A percentile compares a stretch with the other conserved stretches of the same genome.
Conservation (phyloP, 92 coral and sea anemone species). For the Bergia puertoricense region DNA sequence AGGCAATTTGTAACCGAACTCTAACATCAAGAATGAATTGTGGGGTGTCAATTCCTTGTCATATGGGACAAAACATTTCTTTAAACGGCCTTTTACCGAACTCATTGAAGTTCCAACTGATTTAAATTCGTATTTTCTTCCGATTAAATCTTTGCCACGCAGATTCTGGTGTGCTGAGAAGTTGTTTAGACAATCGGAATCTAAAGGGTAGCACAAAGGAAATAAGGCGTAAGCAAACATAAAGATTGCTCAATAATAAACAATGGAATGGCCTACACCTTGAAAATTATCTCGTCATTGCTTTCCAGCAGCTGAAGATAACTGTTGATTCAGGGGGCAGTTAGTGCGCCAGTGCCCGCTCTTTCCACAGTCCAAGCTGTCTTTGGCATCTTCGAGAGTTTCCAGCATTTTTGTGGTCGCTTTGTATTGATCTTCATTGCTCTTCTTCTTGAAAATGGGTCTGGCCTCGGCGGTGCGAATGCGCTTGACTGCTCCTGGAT, state of each 20-base stretch:
- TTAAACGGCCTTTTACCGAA: background rate
- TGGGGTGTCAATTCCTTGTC: constrained; percentile 14
- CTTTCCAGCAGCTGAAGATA: background rate
- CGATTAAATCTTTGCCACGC: background rate
- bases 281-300: constrained; percentile 13
- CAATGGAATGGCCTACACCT: background rate
- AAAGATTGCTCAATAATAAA: background rate
- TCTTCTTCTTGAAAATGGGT: constrained; percentile 36
- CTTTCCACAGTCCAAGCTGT: constrained; percentile 19
- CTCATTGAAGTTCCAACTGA: background rate
- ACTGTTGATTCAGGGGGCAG: background rate
- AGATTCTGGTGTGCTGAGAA: background rate
- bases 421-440: constrained; percentile 39
- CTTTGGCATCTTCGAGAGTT: constrained; percentile 54
- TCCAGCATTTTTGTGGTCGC: constrained; percentile 15
- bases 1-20: constrained; percentile 24
- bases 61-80: background rate
- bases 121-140: constrained; percentile 1
- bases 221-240: background rate
- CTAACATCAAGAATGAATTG: constrained; percentile 15
- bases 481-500: constrained; percentile 18
- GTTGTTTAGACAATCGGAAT: background rate
- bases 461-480: constrained; percentile 27
- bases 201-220: background rate
- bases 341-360: background rate